Evolutionary conservation across 2,888 invertebrate genomes (phyloP).

Genomic region (Agapostemon virescens): DNA sequence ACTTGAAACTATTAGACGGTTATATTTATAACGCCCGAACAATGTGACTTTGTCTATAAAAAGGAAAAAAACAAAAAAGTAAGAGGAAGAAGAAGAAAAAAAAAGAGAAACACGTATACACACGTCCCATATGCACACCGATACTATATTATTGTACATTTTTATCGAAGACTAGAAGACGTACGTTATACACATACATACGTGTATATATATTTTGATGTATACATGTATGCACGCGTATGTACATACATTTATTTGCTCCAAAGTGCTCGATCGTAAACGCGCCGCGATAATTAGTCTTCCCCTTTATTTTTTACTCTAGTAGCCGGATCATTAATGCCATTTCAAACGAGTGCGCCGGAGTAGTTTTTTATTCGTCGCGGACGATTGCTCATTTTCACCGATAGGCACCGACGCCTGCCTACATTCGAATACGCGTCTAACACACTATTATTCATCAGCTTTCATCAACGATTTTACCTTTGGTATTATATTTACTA

Average conservation of each 20-base stretch:
- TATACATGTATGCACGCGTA: not conserved
- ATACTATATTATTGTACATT: constrained; percentile 20
- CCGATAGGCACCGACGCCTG: constrained; percentile 28
- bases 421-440: constrained; percentile 18
- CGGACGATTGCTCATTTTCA: constrained; percentile 55
- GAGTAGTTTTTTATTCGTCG: constrained; percentile 46
- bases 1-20: constrained; percentile 67
- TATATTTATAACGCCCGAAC: constrained; percentile 67
- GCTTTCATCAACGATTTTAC: constrained; percentile 39
- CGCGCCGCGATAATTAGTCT: constrained; percentile 58
- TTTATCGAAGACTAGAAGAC: constrained; percentile 11
- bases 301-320: constrained; percentile 53
- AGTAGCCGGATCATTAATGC: constrained; percentile 28
- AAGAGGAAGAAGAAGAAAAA: constrained; percentile 13
- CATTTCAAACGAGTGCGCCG: constrained; percentile 14
- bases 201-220: constrained; percentile 2
- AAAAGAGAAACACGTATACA: constrained; percentile 36
- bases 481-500: constrained; percentile 49
- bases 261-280: constrained; percentile 58
- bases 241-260: constrained; percentile 45
- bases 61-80: constrained; percentile 14
- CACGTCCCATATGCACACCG: constrained; percentile 4
- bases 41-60: constrained; percentile 30
- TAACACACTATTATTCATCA: constrained; percentile 17
- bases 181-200: constrained; percentile 6